These are phyloP conservation scores for Thaleichthys pacificus DNA, from an alignment of 2,797 vertebrate species.

Conservation along the genomic window DNA sequence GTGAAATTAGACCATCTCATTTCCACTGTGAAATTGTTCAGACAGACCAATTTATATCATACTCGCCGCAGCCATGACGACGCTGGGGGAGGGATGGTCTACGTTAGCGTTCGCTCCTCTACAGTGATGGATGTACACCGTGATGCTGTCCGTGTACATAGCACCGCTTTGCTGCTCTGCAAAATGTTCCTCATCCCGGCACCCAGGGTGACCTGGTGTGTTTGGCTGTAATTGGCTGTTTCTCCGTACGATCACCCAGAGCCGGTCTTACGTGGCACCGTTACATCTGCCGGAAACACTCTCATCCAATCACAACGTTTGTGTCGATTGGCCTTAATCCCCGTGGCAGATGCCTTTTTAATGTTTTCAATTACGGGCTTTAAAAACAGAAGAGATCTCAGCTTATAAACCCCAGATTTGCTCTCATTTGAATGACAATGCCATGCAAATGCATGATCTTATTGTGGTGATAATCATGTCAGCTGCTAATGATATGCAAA, in stretches of 20 bases:
- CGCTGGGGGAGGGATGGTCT: slow-evolving; percentile 11
- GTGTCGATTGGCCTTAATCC: slow-evolving; percentile 46
- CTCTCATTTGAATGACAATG: slow-evolving; percentile 34
- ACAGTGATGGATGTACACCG: slow-evolving; percentile 42
- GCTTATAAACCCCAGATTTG: slow-evolving; percentile 25
- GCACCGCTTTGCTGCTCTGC: slow-evolving; percentile 39
- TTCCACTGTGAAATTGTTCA: slow-evolving; percentile 58
- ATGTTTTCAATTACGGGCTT: slow-evolving; percentile 39
- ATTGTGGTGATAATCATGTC: slow-evolving; percentile 19
- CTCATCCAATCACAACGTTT: slow-evolving; percentile 23
- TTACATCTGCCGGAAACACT: slow-evolving; percentile 19
- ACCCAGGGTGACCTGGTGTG: slow-evolving; percentile 28
- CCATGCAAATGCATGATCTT: slow-evolving; percentile 16
- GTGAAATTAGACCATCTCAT: slow-evolving; percentile 54
- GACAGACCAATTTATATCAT: slow-evolving; percentile 53
- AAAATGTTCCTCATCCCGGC: slow-evolving; percentile 36
- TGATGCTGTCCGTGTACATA: slow-evolving; percentile 46
- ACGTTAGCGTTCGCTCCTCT: slow-evolving; percentile 40
- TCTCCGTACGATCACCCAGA: slow-evolving; percentile 9
- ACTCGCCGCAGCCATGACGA: slow-evolving; percentile 35
- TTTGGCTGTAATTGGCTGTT: slow-evolving; percentile 19
- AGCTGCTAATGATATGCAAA: slow-evolving; percentile 36
- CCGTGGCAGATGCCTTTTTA: slow-evolving; percentile 49
- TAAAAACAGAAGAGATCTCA: slow-evolving; percentile 31
- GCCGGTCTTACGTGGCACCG: slow-evolving; percentile 25